Conservation (phyloP, 2,797 vertebrate species). For the Gallinago stenura region DNA sequence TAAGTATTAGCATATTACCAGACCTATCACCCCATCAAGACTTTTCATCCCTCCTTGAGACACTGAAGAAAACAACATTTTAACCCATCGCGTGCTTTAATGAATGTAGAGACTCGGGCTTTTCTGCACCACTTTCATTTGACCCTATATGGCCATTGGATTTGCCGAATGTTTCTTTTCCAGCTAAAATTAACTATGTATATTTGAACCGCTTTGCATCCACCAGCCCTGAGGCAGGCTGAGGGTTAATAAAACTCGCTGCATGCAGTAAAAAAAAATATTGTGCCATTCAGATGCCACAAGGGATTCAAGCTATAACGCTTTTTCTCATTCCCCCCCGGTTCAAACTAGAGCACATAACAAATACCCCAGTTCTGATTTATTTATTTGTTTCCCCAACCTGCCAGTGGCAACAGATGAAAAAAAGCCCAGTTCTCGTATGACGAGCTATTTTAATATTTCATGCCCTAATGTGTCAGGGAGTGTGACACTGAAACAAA, state of each 20-base stretch:
- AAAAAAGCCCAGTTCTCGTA: background rate
- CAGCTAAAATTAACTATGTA: background rate
- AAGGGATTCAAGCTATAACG: background rate
- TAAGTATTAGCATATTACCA: background rate
- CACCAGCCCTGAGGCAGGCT: background rate
- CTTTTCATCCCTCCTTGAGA: background rate
- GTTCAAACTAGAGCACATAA: background rate
- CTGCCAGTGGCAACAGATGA: background rate
- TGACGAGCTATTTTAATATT: background rate
- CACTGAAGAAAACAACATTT: background rate
- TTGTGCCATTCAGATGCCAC: background rate
- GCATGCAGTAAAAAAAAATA: background rate
- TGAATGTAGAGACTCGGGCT: background rate
- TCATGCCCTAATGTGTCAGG: background rate
- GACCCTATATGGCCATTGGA: background rate
- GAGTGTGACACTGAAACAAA: background rate
- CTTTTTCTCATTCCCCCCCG: background rate
- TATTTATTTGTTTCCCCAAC: background rate
- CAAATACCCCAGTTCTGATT: background rate
- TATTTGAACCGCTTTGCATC: background rate
- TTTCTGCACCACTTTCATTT: background rate
- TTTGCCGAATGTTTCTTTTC: background rate
- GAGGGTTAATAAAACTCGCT: slow-evolving; percentile 7
- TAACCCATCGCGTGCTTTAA: background rate
- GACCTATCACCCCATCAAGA: background rate